Conservation (phyloP, 2,888 invertebrate species). For the Caenorhabditis sp. region DNA sequence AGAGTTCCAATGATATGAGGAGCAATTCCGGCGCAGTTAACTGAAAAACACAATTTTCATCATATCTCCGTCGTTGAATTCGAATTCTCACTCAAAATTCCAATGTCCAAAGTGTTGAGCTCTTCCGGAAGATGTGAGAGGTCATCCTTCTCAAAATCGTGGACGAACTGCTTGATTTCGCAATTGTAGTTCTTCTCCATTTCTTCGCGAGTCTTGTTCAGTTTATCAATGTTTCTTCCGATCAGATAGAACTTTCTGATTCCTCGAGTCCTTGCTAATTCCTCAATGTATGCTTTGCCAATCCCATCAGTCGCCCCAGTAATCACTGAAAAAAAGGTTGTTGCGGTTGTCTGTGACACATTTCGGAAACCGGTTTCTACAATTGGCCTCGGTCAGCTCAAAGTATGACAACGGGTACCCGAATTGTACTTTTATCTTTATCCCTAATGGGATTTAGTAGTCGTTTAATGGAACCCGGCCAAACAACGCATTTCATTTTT, state of each 20-base stretch:
- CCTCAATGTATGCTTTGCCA: slow-evolving; percentile 80
- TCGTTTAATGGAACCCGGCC: not conserved
- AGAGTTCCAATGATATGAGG: slow-evolving; percentile 77
- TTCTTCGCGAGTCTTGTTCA: slow-evolving; percentile 71
- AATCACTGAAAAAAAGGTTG: slow-evolving; percentile 65
- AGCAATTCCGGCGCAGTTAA: slow-evolving; percentile 82
- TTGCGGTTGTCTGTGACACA: not conserved
- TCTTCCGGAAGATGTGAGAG: slow-evolving; percentile 73
- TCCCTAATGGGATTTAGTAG: not conserved
- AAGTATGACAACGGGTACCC: not conserved
- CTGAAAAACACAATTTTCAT: slow-evolving; percentile 63
- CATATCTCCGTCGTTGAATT: not conserved
- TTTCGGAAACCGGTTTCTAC: not conserved
- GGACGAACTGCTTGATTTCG: slow-evolving; percentile 70
- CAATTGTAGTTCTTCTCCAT: slow-evolving; percentile 64
- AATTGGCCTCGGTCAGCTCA: not conserved
- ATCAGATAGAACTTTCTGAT: slow-evolving; percentile 79
- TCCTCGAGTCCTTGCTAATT: slow-evolving; percentile 77
- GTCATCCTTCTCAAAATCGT: slow-evolving; percentile 80
- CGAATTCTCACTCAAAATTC: slow-evolving; percentile 76
- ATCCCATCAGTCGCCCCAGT: slow-evolving; percentile 83
- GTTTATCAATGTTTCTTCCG: slow-evolving; percentile 76
- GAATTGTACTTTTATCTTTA: not conserved
- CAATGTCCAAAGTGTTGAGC: slow-evolving; percentile 73
- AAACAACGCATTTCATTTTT: no score